These are phyloP conservation scores for Notoglanidium macrostoma DNA, from an alignment of 2,797 vertebrate genomes.

Conservation along the genomic window DNA sequence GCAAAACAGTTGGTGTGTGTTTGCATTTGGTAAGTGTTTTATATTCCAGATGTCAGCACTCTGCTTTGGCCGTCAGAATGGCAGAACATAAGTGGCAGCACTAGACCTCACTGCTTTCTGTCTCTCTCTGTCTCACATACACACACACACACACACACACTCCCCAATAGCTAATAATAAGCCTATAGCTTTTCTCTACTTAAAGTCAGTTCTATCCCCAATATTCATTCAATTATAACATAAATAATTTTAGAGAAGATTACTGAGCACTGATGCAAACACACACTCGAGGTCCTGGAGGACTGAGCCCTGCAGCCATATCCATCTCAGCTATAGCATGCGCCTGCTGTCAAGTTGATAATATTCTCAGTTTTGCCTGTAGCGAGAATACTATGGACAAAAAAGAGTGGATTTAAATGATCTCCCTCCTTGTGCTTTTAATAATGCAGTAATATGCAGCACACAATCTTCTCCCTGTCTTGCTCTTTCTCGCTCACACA, in stretches of 20 bases:
- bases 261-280: slow-evolving; percentile 11
- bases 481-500: slow-evolving; percentile 8
- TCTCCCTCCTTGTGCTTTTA: slow-evolving; percentile 34
- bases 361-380: slow-evolving; percentile 1
- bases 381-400: slow-evolving; percentile 4
- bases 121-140: background rate
- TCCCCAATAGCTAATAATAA: background rate
- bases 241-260: slow-evolving; percentile 47
- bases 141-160: slow-evolving; percentile 6
- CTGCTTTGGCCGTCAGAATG: background rate
- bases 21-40: background rate
- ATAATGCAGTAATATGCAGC: slow-evolving; percentile 39
- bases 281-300: background rate
- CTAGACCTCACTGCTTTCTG: background rate
- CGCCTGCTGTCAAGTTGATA: background rate
- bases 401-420: slow-evolving; percentile 24
- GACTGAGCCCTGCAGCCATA: background rate
- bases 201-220: slow-evolving; percentile 18
- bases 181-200: slow-evolving; percentile 13
- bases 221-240: slow-evolving; percentile 57
- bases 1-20: slow-evolving; percentile 17
- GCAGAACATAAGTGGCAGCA: slow-evolving; percentile 26
- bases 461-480: slow-evolving; percentile 25
- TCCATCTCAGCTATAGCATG: background rate
- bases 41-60: slow-evolving; percentile 33